Conservation (phyloP, 2,797 vertebrate genomes). For the Gorsachius magnificus region DNA sequence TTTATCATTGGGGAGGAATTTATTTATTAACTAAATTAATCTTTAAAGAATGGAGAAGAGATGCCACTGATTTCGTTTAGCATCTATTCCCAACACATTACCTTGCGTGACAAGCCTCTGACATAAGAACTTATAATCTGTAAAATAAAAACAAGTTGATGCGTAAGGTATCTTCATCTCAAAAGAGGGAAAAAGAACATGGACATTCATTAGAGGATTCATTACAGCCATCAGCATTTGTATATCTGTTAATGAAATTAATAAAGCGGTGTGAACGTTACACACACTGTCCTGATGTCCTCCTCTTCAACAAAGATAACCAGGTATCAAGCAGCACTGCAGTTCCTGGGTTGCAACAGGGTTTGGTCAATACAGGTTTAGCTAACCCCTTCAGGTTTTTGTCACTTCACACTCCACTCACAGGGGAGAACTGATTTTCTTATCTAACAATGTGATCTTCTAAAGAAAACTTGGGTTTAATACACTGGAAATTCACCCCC, state of each 20-base stretch:
- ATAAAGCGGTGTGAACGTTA: background rate
- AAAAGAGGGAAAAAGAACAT: background rate
- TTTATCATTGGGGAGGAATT: constrained; percentile 19
- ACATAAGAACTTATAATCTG: constrained; percentile 17
- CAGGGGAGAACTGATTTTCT: rapidly evolving
- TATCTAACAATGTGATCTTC: background rate
- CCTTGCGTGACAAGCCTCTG: constrained; percentile 40
- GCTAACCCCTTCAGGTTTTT: background rate
- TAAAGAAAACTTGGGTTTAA: background rate
- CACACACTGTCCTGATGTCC: background rate
- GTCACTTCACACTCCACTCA: background rate
- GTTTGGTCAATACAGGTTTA: background rate
- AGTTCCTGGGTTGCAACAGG: background rate
- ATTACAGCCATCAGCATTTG: background rate
- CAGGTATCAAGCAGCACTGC: background rate
- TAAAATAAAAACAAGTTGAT: constrained; percentile 50
- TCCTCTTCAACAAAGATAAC: background rate
- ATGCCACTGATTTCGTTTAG: constrained; percentile 33
- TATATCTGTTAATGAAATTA: background rate
- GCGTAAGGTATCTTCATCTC: background rate
- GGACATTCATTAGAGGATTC: background rate
- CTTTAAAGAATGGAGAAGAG: background rate
- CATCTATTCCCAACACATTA: constrained; percentile 32
- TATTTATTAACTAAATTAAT: constrained; percentile 43
- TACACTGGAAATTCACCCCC: background rate